Evolutionary conservation across 1,140 invertebrate species (phyloP).

Genomic region (Trichomalopsis sarcophagae): DNA sequence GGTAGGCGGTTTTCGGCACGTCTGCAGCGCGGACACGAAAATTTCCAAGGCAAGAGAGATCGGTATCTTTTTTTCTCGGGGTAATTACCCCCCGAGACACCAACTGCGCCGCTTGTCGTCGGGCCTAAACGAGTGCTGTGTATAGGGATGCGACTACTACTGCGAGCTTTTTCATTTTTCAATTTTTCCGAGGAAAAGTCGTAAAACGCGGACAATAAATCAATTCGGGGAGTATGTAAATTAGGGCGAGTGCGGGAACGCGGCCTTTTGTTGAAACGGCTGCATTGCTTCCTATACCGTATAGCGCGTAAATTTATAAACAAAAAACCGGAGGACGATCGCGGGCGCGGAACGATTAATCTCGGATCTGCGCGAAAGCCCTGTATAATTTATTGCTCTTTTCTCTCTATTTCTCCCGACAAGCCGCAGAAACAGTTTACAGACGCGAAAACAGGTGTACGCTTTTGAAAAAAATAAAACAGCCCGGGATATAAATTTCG

Average conservation of each 20-base stretch:
- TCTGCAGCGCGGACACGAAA: background rate
- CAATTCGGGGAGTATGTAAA: background rate
- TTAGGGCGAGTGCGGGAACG: background rate
- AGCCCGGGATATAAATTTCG: background rate
- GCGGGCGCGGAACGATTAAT: background rate
- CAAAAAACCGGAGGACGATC: background rate
- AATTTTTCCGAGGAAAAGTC: background rate
- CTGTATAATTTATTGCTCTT: slow-evolving; percentile 14
- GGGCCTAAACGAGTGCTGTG: background rate
- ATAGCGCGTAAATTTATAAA: background rate
- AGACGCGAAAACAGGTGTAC: slow-evolving; percentile 23
- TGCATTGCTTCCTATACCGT: too few relatives aligned
- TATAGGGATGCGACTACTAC: background rate
- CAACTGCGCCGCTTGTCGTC: slow-evolving; percentile 37
- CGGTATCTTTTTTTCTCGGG: slow-evolving; percentile 51
- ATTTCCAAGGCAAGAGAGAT: slow-evolving; percentile 47
- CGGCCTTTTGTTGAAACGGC: too few relatives aligned
- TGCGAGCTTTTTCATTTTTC: slow-evolving; percentile 17
- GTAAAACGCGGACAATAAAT: slow-evolving; percentile 12
- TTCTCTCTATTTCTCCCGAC: background rate
- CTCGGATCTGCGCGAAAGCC: background rate
- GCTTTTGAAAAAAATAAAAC: background rate
- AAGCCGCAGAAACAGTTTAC: background rate
- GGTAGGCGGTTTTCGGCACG: slow-evolving; percentile 38
- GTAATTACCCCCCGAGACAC: slow-evolving; percentile 55